These are phyloP conservation scores for Melozone crissalis DNA, from an alignment of 2,113 vertebrate genomes.

Conservation along the genomic window DNA sequence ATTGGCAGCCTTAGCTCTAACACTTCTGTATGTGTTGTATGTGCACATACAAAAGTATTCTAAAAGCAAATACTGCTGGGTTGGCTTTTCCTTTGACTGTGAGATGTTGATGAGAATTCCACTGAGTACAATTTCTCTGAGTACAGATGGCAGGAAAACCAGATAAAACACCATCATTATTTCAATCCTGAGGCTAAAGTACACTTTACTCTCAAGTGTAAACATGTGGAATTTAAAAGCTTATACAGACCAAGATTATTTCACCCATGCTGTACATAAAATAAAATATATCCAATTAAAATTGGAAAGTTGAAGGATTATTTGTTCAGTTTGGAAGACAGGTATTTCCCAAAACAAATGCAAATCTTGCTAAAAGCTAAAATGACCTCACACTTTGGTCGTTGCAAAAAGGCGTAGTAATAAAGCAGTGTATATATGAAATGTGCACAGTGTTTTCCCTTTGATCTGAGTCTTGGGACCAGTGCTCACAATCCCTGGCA, in stretches of 20 bases:
- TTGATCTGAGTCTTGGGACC: fast-evolving
- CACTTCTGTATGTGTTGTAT: not conserved
- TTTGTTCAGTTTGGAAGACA: not conserved
- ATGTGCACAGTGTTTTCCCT: fast-evolving
- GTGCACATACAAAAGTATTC: not conserved
- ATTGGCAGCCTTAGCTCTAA: not conserved
- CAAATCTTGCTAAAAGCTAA: not conserved
- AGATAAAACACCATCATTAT: not conserved
- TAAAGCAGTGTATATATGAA: fast-evolving
- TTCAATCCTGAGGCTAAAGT: not conserved
- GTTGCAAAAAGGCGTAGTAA: not conserved
- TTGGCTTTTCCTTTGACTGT: not conserved
- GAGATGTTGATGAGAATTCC: not conserved
- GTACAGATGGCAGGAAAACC: not conserved
- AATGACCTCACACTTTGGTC: not conserved
- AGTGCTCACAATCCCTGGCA: not conserved
- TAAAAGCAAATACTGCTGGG: not conserved
- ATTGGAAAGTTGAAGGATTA: not conserved
- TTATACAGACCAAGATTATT: not conserved
- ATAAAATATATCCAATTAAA: not conserved
- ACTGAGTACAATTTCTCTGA: not conserved
- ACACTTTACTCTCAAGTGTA: not conserved
- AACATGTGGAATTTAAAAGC: not conserved
- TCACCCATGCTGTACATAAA: not conserved
- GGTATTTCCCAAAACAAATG: not conserved